Base-by-base conservation (phyloP, 2,797 vertebrate genomes). In the Sternotherus odoratus region DNA sequence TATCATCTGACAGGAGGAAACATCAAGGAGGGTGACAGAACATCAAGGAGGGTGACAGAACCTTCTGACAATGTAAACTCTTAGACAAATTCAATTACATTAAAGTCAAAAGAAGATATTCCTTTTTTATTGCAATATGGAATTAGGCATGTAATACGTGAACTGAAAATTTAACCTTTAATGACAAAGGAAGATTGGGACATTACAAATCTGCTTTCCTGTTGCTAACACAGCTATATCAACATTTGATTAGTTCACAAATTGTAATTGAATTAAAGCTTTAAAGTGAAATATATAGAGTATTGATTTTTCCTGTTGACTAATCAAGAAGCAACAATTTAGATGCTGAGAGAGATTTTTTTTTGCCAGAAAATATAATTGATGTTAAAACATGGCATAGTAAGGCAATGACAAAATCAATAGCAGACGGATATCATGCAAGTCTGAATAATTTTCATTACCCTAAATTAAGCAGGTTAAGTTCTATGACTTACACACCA, bases 241-340 rank as follows among this genome's bases (percentile, higher is more conserved):
- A 96, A 94, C 94, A 89, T 96, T 96, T 96, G 93, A 97, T 97
- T 95, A 95, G 92, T 91, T 97, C 95, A 89, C 66, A 92, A 87
- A 86, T 80, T 79, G 89, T 96, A 97, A 96, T 95, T 97, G 94
- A 97, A 97, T 96, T 96, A 96, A 95, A 92, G 46, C 82, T 93
- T 94, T 80, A 56, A 96, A 95, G 56, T 91, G 56, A 87, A 90
- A 96, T 89, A 90, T 89, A 92, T 94, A 93, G 79, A 88, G 50
- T 49, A 97, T 97, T 85, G 96, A 97, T 96, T 97, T 97, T 96
- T 97, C 90, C 57, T 93, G 91, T 97, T 95, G 93, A 95, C 93
- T 97, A 97, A 96, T 96, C 95, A 97, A 96, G 95, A 94, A 91
- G 74, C 93, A 96, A 95, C 92, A 95, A 85, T 93, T 96, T 83